Percentiles rank a stretch among this genome's conserved stretches.
These are phyloP conservation scores for Orchesella flavescens DNA, from an alignment of 2,888 invertebrate species.

Conservation along the genomic window DNA sequence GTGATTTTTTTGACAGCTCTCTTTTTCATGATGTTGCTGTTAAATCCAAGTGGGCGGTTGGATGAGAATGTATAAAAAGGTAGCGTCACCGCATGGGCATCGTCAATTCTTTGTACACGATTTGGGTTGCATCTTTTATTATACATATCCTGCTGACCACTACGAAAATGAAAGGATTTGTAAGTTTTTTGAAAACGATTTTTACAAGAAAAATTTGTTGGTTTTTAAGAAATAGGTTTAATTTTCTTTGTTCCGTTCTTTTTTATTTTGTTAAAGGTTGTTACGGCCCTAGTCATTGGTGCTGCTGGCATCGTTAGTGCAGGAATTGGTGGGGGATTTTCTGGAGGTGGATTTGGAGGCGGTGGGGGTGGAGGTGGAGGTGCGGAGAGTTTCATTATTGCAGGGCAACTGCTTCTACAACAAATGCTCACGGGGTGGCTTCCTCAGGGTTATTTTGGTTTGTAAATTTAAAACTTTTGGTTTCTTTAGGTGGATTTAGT, in stretches of 20 bases:
- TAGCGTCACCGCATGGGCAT: constrained; percentile 30
- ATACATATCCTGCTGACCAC: background rate
- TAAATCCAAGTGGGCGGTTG: background rate
- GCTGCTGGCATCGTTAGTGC: constrained; percentile 48
- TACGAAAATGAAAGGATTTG: constrained; percentile 59
- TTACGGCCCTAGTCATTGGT: constrained; percentile 61
- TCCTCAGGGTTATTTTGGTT: too few relatives aligned
- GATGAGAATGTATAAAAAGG: constrained; percentile 46
- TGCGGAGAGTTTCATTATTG: too few relatives aligned
- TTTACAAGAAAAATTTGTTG: constrained; percentile 8
- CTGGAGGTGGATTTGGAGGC: constrained; percentile 55
- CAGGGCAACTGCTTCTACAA: too few relatives aligned
- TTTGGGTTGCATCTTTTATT: constrained; percentile 23
- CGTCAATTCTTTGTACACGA: constrained; percentile 36
- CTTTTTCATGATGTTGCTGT: background rate
- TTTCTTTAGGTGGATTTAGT: constrained; percentile 33
- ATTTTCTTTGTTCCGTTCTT: constrained; percentile 1
- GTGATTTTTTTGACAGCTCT: constrained; percentile 11
- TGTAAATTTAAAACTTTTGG: too few relatives aligned
- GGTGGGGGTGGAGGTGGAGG: constrained; percentile 48
- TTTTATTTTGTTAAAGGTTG: constrained; percentile 26
- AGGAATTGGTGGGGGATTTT: constrained; percentile 55
- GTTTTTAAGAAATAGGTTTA: background rate
- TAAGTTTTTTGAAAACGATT: constrained; percentile 42
- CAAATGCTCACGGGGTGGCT: too few relatives aligned